These are phyloP conservation scores for Eumerus sabulonum DNA, from an alignment of 2,888 invertebrate species.

Conservation along the genomic window DNA sequence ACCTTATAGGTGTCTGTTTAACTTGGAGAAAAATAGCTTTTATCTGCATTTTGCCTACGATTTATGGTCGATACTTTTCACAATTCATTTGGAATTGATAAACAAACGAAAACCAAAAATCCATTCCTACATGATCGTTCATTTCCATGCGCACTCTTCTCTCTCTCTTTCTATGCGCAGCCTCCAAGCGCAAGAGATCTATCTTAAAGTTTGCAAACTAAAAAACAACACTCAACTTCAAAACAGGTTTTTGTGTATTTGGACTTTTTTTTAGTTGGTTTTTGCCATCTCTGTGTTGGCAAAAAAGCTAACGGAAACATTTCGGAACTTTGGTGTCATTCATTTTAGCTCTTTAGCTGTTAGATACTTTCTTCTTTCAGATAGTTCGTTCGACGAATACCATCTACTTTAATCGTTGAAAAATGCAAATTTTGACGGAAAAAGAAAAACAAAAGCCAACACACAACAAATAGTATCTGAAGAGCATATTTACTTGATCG, in stretches of 20 bases:
- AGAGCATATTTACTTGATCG: slow-evolving; percentile 33
- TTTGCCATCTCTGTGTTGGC: no score
- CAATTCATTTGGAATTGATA: slow-evolving; percentile 45
- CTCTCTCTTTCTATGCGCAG: neutral
- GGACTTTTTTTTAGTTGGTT: no score
- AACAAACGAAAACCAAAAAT: slow-evolving; percentile 41
- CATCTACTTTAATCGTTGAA: slow-evolving; percentile 3
- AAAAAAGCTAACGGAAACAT: slow-evolving; percentile 46
- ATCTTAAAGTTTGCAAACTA: slow-evolving; percentile 41
- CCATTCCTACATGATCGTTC: slow-evolving; percentile 20
- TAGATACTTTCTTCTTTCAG: slow-evolving; percentile 20
- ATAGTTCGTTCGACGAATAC: slow-evolving; percentile 4
- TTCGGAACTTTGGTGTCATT: slow-evolving; percentile 19
- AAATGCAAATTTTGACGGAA: slow-evolving; percentile 56
- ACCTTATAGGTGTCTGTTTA: slow-evolving; percentile 1
- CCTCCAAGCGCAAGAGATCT: slow-evolving; percentile 8
- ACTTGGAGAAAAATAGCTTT: no score
- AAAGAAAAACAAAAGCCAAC: slow-evolving; percentile 10
- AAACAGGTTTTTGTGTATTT: slow-evolving; percentile 48
- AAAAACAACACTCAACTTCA: slow-evolving; percentile 37
- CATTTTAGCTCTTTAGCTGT: slow-evolving; percentile 43
- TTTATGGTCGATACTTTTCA: slow-evolving; percentile 28
- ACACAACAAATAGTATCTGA: slow-evolving; percentile 5
- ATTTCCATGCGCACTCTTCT: slow-evolving; percentile 5
- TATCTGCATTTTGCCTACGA: slow-evolving; percentile 7